Evolutionary conservation across 1,140 invertebrate genomes (phyloP).

Genomic region (Drosophila sp.): DNA sequence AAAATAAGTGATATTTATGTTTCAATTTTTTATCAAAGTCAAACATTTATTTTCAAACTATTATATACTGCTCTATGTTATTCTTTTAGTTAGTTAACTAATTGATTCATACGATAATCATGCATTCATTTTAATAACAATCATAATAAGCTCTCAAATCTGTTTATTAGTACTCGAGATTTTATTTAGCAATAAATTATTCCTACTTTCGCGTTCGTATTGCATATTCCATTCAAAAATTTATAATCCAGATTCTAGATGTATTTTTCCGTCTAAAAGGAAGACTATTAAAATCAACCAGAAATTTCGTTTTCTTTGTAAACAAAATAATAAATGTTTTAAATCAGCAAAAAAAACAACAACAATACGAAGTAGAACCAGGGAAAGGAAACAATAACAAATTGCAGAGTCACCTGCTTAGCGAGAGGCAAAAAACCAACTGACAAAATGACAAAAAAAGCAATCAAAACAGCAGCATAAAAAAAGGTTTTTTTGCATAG

Average conservation of each 20-base stretch:
- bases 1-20: too few species aligned
- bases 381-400: constrained; percentile 39
- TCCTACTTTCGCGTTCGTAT: constrained; percentile 24
- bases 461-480: constrained; percentile 21
- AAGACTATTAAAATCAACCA: constrained; percentile 62
- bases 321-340: constrained; percentile 81
- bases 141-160: background rate
- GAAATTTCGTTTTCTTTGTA: constrained; percentile 70
- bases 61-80: too few species aligned
- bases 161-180: background rate
- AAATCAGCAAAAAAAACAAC: constrained; percentile 43
- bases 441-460: constrained; percentile 6
- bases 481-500: constrained; percentile 51
- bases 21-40: too few species aligned
- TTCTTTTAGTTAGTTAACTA: background rate
- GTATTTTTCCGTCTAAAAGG: constrained; percentile 55
- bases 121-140: background rate
- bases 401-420: constrained; percentile 46
- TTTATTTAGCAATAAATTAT: constrained; percentile 1
- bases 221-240: constrained; percentile 36
- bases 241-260: constrained; percentile 64
- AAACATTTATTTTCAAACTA: too few species aligned
- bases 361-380: constrained; percentile 16
- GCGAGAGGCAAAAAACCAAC: constrained; percentile 21
- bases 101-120: background rate